phyloP scores from a whole-genome alignment of 1,140 invertebrate genomes.

The Eupristina koningsbergeri region DNA sequence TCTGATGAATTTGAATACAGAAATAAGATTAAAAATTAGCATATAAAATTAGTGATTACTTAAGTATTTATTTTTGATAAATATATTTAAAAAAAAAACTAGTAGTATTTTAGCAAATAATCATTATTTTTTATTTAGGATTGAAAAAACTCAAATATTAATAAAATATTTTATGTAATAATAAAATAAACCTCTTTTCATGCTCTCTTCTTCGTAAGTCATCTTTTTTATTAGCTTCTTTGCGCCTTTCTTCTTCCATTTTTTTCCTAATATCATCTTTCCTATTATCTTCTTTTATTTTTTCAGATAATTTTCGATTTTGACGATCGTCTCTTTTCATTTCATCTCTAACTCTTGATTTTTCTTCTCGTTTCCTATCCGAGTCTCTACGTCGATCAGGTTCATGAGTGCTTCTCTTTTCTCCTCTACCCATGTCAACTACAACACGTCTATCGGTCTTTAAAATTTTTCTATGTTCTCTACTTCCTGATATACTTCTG shows the following conservation, averaged over 20 bases:
- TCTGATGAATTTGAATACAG: too few relatives aligned
- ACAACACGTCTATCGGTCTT: conserved; percentile 68
- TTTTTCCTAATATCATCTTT: conserved; percentile 67
- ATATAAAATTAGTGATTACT: too few relatives aligned
- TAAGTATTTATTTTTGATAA: too few relatives aligned
- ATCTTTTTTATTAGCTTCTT: conserved; percentile 62
- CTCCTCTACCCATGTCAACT: conserved; percentile 68
- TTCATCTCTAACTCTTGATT: conserved; percentile 68
- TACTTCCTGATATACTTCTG: conserved; percentile 63
- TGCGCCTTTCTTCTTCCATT: conserved; percentile 64
- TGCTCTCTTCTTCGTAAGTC: conserved; percentile 66
- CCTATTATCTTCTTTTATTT: conserved; percentile 67
- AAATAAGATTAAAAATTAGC: too few relatives aligned
- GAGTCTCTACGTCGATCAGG: conserved; percentile 61
- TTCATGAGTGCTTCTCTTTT: conserved; percentile 62
- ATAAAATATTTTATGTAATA: neutral
- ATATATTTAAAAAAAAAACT: too few relatives aligned
- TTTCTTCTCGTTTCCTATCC: conserved; percentile 61
- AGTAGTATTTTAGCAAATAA: too few relatives aligned
- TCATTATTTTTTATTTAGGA: too few relatives aligned
- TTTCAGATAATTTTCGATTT: conserved; percentile 61
- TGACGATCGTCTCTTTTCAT: conserved; percentile 62
- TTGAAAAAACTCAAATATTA: neutral
- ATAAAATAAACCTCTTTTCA: conserved; percentile 61
- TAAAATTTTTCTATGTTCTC: conserved; percentile 64